phyloP scores from a whole-genome alignment of 1,140 invertebrate species.

The Campoletis sonorensis region DNA sequence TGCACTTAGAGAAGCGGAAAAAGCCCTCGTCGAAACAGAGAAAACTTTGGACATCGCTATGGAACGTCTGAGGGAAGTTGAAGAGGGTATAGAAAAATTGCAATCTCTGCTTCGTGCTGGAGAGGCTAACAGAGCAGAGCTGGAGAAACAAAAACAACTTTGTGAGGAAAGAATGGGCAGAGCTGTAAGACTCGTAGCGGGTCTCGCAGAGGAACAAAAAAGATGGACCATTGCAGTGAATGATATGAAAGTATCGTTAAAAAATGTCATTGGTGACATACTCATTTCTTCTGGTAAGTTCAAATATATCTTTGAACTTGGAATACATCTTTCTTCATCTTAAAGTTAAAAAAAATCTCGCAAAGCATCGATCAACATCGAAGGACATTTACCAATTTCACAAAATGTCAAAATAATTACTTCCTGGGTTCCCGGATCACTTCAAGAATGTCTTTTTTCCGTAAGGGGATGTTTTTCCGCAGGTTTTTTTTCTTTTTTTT shows the following conservation, averaged over 20 bases:
- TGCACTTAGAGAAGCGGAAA: constrained; percentile 79
- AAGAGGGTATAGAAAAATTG: constrained; percentile 80
- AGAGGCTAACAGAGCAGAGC: constrained; percentile 80
- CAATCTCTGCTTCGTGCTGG: constrained; percentile 81
- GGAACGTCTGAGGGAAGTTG: constrained; percentile 78
- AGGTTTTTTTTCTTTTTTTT: no score
- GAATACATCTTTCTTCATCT: background rate
- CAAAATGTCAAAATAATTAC: no score
- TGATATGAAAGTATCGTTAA: constrained; percentile 78
- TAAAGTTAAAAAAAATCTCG: background rate
- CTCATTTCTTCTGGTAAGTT: constrained; percentile 74
- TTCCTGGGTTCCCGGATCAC: no score
- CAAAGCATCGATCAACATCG: background rate
- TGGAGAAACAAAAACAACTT: constrained; percentile 86
- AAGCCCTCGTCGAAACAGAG: constrained; percentile 81
- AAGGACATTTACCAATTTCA: no score
- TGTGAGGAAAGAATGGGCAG: constrained; percentile 87
- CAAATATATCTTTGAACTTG: background rate
- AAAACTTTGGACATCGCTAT: constrained; percentile 78
- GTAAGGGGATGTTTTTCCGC: no score
- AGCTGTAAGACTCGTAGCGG: constrained; percentile 84
- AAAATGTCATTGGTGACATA: constrained; percentile 82
- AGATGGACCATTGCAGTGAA: constrained; percentile 83
- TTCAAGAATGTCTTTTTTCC: no score
- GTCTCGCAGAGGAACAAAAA: constrained; percentile 78